Conservation (phyloP, 2,113 vertebrate species). For the Strigops habroptila region DNA sequence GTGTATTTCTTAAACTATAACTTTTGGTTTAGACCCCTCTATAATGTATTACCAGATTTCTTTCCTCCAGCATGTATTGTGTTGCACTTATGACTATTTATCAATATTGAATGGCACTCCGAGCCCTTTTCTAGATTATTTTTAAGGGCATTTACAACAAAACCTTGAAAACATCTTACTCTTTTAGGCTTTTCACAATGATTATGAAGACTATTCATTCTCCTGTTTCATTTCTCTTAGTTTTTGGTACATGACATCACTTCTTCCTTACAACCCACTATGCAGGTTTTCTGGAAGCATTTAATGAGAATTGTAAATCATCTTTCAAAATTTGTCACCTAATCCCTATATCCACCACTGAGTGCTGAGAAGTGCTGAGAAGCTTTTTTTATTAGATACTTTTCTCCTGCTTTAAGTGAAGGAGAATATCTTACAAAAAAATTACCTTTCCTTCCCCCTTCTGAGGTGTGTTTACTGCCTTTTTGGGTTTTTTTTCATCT, state of each 20-base stretch:
- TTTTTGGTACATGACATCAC: background rate
- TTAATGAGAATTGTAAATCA: background rate
- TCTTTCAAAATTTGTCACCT: background rate
- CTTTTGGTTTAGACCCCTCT: background rate
- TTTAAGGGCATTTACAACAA: background rate
- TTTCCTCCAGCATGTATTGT: background rate
- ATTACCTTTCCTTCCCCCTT: background rate
- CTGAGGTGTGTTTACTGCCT: background rate
- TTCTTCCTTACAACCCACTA: background rate
- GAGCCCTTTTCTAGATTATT: background rate
- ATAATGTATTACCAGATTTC: background rate
- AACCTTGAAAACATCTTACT: background rate
- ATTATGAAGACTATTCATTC: fast-evolving
- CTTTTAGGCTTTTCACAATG: background rate
- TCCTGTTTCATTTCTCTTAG: background rate
- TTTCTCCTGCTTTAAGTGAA: background rate
- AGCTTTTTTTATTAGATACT: background rate
- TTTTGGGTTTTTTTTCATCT: background rate
- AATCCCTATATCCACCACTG: background rate
- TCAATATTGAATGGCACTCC: background rate
- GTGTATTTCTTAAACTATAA: background rate
- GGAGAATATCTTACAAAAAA: background rate
- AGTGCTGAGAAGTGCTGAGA: background rate
- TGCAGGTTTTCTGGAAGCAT: background rate
- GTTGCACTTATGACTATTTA: background rate